Conservation (phyloP, 2,888 invertebrate species). For the Drosophila basisetae region DNA sequence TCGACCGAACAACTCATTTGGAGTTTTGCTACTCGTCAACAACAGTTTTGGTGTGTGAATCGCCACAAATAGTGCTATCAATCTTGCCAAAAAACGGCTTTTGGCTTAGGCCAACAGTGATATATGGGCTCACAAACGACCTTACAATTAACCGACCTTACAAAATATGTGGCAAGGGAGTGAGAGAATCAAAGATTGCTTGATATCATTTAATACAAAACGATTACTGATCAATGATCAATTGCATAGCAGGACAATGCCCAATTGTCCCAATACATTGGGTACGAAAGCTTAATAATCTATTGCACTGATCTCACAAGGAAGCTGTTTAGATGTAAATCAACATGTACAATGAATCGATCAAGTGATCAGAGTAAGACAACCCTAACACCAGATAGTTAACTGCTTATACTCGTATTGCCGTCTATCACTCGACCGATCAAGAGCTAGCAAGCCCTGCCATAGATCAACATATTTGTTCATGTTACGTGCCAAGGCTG, state of each 20-base stretch:
- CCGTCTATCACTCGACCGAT: conserved; percentile 5
- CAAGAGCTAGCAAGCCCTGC: conserved; percentile 5
- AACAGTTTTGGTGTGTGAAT: background rate
- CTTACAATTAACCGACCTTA: background rate
- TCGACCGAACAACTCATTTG: background rate
- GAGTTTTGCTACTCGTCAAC: background rate
- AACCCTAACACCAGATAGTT: background rate
- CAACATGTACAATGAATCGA: background rate
- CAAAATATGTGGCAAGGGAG: background rate
- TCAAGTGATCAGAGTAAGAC: background rate
- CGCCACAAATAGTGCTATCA: background rate
- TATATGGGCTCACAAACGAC: background rate
- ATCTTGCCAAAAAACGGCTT: background rate
- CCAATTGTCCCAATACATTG: background rate
- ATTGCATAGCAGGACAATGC: background rate
- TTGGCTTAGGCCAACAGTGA: background rate
- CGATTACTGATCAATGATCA: background rate
- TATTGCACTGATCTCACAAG: background rate
- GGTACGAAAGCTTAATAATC: too few species aligned
- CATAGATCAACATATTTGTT: conserved; percentile 31
- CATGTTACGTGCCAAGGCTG: conserved; percentile 52
- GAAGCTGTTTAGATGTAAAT: background rate
- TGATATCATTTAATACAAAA: background rate
- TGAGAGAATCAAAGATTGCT: background rate
- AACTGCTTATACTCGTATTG: background rate